Evolutionary conservation across 2,113 vertebrate species (phyloP), one percentile per base, ranked within the genome.

Genomic region (Suncus etruscus): DNA sequence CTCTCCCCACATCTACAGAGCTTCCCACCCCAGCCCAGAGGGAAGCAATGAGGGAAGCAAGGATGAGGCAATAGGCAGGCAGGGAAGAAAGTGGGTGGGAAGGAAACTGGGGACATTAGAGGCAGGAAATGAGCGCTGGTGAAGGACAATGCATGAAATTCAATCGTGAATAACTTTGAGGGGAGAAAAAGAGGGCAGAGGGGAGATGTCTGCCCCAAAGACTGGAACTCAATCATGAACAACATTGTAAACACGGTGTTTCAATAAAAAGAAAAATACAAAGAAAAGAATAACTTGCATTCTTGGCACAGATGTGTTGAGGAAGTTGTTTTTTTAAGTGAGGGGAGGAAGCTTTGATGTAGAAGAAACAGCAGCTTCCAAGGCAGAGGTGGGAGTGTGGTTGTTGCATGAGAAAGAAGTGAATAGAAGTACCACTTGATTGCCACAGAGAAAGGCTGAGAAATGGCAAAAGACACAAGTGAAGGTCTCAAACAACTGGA

Each of bases 291-390:
- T 50, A 65, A 78, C n/a, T 45, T 45, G 88, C 14, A 0, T 78
- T 78, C 31, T 50, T 61, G 51, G 66, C 16, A 25, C 18, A 78
- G 65, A 70, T 32, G 68, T 5, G 54, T 73, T 89, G 47, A 22
- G 31, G n/a, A 83, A 78, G 72, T 12, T 47, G 47, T 22, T 25
- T 79, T 6, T 2, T 16, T 70, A 48, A n/a, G 39, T 20, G 14
- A 74, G 29, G 39, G 66, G 18, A 68, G 45, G 31, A 25, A 2
- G 45, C 31, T 66, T 72, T n/a, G 66, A n/a, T 72, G 27, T 6
- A n/a, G 58, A 70, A 84, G 65, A 78, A 95, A 87, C 9, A 68
- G 39, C 32, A 45, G 39, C 51, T 81, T 32, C 47, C 83, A 63
- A 79, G 2, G 6, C 66, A 79, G 18, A 22, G 45, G 70, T 31